Percentiles rank a stretch among this genome's conserved stretches.
Evolutionary conservation across 2,888 invertebrate species (phyloP).

Genomic region (Argyresthia goedartella): DNA sequence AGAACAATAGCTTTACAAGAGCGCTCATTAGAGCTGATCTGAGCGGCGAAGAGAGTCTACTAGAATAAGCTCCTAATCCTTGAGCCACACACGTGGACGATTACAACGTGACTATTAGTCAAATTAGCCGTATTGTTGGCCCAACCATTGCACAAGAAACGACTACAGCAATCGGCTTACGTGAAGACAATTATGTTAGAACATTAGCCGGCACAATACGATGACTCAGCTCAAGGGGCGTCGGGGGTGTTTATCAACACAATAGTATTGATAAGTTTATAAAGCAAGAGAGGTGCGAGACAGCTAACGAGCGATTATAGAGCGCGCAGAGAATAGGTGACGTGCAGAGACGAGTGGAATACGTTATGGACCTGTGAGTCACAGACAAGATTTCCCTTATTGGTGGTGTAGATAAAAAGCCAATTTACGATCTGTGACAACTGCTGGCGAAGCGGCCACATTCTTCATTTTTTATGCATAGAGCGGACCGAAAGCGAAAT

Average conservation of each 20-base stretch:
- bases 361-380: conserved; percentile 49
- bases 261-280: conserved; percentile 71
- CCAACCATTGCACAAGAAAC: conserved; percentile 48
- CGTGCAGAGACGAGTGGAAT: conserved; percentile 35
- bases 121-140: conserved; percentile 68
- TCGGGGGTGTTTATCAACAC: conserved; percentile 64
- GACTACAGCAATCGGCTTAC: conserved; percentile 51
- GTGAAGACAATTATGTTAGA: conserved; percentile 57
- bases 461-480: conserved; percentile 27
- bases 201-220: conserved; percentile 53
- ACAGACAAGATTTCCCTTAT: conserved; percentile 18
- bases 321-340: conserved; percentile 43
- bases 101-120: conserved; percentile 70
- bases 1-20: conserved; percentile 56
- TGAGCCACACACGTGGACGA: conserved; percentile 66
- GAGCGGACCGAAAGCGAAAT: conserved; percentile 46
- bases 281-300: conserved; percentile 46
- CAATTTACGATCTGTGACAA: conserved; percentile 12
- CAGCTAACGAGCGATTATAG: conserved; percentile 58
- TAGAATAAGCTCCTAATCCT: conserved; percentile 56
- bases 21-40: conserved; percentile 48
- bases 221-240: conserved; percentile 66
- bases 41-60: conserved; percentile 26
- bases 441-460: conserved; percentile 24
- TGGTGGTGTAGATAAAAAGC: conserved; percentile 22